A percentile compares a stretch with the other conserved stretches of the same genome.
These are phyloP conservation scores for Delia radicum DNA, from an alignment of 1,140 invertebrate genomes.

Conservation along the genomic window DNA sequence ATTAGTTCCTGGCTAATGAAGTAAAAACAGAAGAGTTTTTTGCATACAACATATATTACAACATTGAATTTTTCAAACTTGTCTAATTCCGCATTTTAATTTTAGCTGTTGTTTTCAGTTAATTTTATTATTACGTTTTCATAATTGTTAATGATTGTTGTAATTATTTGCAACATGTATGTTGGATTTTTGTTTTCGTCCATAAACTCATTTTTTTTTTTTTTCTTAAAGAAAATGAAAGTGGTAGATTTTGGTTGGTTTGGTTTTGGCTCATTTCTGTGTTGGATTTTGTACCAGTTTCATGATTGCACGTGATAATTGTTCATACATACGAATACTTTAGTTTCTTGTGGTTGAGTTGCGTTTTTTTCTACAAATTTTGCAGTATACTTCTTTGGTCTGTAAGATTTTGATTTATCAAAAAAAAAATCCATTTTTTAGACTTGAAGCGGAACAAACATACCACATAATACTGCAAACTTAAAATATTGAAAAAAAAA, in stretches of 20 bases:
- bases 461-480: neutral
- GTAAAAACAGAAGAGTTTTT: no score
- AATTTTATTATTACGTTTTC: neutral
- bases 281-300: slow-evolving; percentile 39
- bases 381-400: slow-evolving; percentile 27
- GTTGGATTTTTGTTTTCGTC: neutral
- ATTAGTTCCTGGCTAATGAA: no score
- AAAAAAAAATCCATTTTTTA: neutral
- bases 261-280: slow-evolving; percentile 8
- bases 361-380: slow-evolving; percentile 7
- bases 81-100: neutral
- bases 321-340: slow-evolving; percentile 19
- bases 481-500: neutral
- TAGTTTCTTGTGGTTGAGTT: slow-evolving; percentile 33
- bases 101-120: neutral
- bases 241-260: neutral
- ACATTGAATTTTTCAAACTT: neutral
- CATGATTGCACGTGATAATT: slow-evolving; percentile 54
- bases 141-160: slow-evolving; percentile 5
- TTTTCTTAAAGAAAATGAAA: slow-evolving; percentile 27
- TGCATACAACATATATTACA: neutral
- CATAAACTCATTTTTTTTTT: slow-evolving; percentile 3
- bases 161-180: neutral
- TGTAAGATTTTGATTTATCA: slow-evolving; percentile 18
- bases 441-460: neutral